These are phyloP conservation scores for Netelia melanura DNA, from an alignment of 2,888 invertebrate species.

Conservation along the genomic window DNA sequence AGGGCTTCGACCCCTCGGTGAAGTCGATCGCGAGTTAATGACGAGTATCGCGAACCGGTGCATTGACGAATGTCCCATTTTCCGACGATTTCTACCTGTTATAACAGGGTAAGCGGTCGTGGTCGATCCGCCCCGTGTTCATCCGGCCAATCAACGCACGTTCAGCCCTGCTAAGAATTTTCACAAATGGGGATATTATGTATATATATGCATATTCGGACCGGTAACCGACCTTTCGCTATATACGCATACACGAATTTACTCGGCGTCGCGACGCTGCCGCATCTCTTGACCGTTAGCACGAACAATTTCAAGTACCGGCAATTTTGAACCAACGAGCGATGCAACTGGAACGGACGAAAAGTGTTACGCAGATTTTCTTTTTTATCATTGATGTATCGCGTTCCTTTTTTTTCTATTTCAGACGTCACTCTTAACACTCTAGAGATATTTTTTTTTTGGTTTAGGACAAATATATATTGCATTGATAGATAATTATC, in stretches of 20 bases:
- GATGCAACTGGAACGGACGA: constrained; percentile 25
- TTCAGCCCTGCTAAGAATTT: constrained; percentile 13
- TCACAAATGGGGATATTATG: background rate
- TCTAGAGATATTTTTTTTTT: background rate
- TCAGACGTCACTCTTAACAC: background rate
- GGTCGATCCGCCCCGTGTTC: constrained; percentile 10
- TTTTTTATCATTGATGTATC: background rate
- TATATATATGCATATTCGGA: background rate
- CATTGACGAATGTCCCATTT: constrained; percentile 48
- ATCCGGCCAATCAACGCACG: constrained; percentile 48
- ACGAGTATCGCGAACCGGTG: constrained; percentile 29
- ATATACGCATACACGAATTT: background rate
- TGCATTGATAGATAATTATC: too few relatives aligned
- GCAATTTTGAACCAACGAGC: constrained; percentile 51
- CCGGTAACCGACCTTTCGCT: constrained; percentile 18
- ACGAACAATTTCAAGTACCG: constrained; percentile 24
- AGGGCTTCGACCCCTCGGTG: background rate
- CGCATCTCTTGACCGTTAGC: background rate
- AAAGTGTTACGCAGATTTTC: constrained; percentile 53
- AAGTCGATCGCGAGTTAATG: constrained; percentile 26
- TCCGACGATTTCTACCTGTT: constrained; percentile 41
- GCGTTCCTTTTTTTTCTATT: too few relatives aligned
- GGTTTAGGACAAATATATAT: too few relatives aligned
- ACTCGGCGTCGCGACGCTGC: background rate
- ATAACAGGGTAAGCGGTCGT: constrained; percentile 18